These are phyloP conservation scores for Anguilla marmorata DNA, from an alignment of 2,797 vertebrate species.

Conservation along the genomic window DNA sequence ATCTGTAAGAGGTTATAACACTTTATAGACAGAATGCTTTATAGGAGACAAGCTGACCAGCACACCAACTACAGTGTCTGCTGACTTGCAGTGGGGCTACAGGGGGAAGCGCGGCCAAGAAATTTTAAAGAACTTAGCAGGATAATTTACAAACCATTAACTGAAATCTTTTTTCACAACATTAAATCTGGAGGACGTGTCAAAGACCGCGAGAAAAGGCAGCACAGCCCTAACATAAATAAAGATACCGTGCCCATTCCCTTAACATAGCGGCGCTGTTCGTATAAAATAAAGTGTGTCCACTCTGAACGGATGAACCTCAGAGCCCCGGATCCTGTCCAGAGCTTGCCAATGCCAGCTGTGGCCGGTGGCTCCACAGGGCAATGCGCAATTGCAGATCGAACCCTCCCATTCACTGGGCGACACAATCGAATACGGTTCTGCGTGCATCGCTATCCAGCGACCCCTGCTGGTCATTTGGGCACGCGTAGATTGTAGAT, in stretches of 20 bases:
- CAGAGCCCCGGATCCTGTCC: too few relatives aligned
- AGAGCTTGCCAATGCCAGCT: too few relatives aligned
- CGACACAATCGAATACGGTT: background rate
- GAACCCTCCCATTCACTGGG: too few relatives aligned
- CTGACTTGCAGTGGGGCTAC: background rate
- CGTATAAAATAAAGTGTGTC: background rate
- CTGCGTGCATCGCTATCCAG: background rate
- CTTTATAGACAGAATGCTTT: slow-evolving; percentile 13
- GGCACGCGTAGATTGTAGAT: background rate
- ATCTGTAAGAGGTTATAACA: background rate
- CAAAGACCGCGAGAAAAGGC: background rate
- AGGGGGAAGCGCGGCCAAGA: background rate
- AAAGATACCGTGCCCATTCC: background rate
- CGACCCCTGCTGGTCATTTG: background rate
- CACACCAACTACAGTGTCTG: background rate
- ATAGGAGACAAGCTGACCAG: background rate
- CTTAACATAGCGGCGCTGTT: background rate
- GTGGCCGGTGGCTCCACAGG: too few relatives aligned
- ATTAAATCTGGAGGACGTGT: background rate
- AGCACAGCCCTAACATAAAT: background rate
- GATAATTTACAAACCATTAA: slow-evolving; percentile 16
- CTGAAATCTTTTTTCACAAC: background rate
- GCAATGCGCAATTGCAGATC: too few relatives aligned
- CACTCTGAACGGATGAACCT: too few relatives aligned
- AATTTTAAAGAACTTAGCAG: background rate